Evolutionary conservation across 1,140 invertebrate genomes (phyloP).

Genomic region (Magallana gigas): DNA sequence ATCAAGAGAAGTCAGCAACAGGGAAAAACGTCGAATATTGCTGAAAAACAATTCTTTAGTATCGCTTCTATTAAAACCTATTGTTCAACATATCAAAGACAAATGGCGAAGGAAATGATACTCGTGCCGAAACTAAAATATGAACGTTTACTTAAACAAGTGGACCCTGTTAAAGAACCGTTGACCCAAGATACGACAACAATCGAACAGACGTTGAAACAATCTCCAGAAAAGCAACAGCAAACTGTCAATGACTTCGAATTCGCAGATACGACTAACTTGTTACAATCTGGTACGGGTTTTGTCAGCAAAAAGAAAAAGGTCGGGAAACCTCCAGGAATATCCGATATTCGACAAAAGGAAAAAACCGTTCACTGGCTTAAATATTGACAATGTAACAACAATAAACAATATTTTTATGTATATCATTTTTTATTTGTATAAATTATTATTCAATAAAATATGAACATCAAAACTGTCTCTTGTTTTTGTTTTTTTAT

Average conservation of each 20-base stretch:
- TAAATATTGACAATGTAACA: no score
- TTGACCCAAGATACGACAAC: not conserved
- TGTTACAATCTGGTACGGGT: not conserved
- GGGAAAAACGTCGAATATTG: conserved; percentile 7
- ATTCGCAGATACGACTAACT: not conserved
- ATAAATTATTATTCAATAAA: no score
- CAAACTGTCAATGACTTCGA: no score
- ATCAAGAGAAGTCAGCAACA: conserved; percentile 21
- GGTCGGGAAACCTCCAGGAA: no score
- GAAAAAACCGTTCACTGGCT: no score
- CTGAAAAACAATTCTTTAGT: not conserved
- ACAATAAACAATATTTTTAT: no score
- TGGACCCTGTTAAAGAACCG: not conserved
- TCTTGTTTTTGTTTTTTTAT: no score
- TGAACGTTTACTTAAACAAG: conserved; percentile 12
- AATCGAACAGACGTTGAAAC: no score
- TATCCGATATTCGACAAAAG: no score
- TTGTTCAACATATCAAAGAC: not conserved
- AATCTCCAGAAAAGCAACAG: not conserved
- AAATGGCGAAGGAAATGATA: conserved; percentile 41
- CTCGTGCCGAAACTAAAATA: conserved; percentile 34
- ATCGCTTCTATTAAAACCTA: conserved; percentile 30
- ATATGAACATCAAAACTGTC: no score
- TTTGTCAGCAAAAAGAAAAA: not conserved
- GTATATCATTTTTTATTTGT: no score